Percentiles rank a stretch among this genome's conserved stretches.
These are phyloP conservation scores for Nephrotoma guestfalica DNA, from an alignment of 2,888 invertebrate species.

Conservation along the genomic window DNA sequence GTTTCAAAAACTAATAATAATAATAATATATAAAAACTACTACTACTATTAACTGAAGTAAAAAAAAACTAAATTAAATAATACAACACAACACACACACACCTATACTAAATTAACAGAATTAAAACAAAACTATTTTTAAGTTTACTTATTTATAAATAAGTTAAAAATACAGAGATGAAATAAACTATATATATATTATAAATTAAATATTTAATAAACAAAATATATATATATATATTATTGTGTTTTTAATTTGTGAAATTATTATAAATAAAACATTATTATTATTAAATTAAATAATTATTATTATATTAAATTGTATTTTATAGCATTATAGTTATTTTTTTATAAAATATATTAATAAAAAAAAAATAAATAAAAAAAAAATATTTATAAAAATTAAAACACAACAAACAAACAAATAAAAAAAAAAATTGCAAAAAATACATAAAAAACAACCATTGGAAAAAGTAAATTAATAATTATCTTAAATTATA, in stretches of 20 bases:
- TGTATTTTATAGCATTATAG: background rate
- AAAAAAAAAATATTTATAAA: background rate
- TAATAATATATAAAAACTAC: background rate
- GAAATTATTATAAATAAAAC: background rate
- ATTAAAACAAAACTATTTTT: background rate
- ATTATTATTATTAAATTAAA: background rate
- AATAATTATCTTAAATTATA: background rate
- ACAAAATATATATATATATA: background rate
- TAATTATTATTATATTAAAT: slow-evolving; percentile 4
- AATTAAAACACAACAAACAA: background rate
- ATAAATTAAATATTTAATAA: background rate
- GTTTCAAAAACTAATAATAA: slow-evolving; percentile 1
- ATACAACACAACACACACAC: background rate
- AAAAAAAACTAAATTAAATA: background rate
- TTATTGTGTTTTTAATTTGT: background rate
- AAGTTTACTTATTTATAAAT: background rate
- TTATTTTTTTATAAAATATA: slow-evolving; percentile 2
- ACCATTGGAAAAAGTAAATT: background rate
- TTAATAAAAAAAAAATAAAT: background rate
- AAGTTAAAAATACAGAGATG: background rate
- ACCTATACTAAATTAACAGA: background rate
- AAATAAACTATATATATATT: background rate
- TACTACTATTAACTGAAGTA: background rate
- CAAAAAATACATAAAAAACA: background rate
- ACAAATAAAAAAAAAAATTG: background rate